Conservation (phyloP, 2,797 vertebrate genomes). For the Helarctos malayanus region DNA sequence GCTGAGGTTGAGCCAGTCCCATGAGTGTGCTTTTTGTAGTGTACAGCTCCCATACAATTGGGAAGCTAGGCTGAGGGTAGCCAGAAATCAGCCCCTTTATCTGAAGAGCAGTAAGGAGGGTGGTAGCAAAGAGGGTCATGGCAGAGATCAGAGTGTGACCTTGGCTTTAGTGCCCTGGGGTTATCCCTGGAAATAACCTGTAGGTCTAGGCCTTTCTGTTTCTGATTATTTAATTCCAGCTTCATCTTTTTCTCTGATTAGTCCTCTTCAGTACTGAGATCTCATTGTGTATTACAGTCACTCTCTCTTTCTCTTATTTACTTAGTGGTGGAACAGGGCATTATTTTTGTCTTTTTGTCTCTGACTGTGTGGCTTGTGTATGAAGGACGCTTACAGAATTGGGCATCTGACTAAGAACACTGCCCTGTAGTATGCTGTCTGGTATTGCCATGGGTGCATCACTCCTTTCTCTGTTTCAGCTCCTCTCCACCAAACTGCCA, state of each 20-base stretch:
- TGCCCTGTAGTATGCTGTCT: not conserved
- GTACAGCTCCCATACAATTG: not conserved
- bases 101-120: constrained; percentile 13
- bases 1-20: not conserved
- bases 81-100: not conserved
- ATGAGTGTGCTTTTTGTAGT: not conserved
- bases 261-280: not conserved
- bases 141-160: not conserved
- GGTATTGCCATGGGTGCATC: not conserved
- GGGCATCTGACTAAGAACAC: not conserved
- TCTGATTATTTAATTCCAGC: constrained; percentile 49
- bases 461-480: constrained; percentile 87
- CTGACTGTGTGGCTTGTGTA: not conserved
- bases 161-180: not conserved
- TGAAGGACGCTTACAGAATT: not conserved
- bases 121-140: not conserved
- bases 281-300: not conserved
- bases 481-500: constrained; percentile 97
- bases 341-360: constrained; percentile 52
- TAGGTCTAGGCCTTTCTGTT: not conserved
- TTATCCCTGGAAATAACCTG: not conserved
- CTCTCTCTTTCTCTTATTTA: not conserved
- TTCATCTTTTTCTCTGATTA: not conserved
- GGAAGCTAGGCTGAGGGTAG: not conserved
- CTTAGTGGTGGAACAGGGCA: not conserved